Evolutionary conservation across 2,797 vertebrate genomes (phyloP).

Genomic region (Ispidina lecontei): DNA sequence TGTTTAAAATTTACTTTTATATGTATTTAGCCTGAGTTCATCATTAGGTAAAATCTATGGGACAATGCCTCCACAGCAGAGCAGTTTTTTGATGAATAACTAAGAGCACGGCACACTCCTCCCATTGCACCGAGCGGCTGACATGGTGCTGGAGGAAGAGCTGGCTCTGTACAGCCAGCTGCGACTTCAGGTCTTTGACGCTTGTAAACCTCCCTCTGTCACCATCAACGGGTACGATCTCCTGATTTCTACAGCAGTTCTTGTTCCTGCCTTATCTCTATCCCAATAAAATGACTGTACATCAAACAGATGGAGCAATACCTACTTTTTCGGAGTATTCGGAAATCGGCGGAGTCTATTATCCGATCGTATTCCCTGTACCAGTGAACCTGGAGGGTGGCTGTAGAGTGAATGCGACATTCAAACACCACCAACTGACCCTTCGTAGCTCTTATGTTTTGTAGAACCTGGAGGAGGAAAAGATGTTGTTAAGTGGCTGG

Average conservation of each 20-base stretch:
- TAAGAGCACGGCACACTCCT: background rate
- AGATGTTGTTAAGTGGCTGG: background rate
- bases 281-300: fast-evolving
- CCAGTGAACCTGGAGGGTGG: constrained; percentile 86
- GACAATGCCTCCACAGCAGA: background rate
- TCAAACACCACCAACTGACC: constrained; percentile 88
- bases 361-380: constrained; percentile 85
- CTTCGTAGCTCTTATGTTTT: constrained; percentile 83
- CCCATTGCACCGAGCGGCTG: background rate
- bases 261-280: background rate
- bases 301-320: background rate
- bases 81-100: background rate
- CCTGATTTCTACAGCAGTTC: background rate
- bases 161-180: background rate
- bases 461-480: constrained; percentile 79
- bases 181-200: background rate
- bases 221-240: fast-evolving
- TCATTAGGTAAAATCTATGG: background rate
- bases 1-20: background rate
- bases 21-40: too few species aligned
- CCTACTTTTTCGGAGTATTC: constrained; percentile 88
- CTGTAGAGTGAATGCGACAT: constrained; percentile 82
- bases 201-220: background rate
- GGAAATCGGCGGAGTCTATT: constrained; percentile 86
- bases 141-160: fast-evolving